Percentiles rank a stretch among this genome's conserved stretches.
Evolutionary conservation across 2,888 invertebrate species (phyloP).

Genomic region (Eupithecia abbreviata): DNA sequence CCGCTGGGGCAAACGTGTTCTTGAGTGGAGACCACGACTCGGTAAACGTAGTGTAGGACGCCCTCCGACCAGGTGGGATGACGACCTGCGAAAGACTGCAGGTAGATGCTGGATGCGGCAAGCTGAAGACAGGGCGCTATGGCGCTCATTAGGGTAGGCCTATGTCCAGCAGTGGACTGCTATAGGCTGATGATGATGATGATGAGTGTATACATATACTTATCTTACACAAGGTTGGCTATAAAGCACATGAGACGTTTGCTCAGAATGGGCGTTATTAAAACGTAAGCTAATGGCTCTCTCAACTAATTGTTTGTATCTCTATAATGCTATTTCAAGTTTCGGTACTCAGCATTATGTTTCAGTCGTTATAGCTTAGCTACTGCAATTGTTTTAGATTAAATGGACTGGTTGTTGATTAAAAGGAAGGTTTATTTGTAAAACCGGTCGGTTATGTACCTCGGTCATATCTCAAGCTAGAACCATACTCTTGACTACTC

Average conservation of each 20-base stretch:
- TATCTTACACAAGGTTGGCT: not conserved
- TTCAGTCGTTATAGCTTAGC: conserved; percentile 23
- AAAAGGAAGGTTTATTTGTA: not conserved
- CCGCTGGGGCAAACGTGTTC: too few relatives aligned
- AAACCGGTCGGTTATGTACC: not conserved
- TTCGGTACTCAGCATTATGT: conserved; percentile 17
- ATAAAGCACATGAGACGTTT: conserved; percentile 8
- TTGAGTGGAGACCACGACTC: too few relatives aligned
- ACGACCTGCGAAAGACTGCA: too few relatives aligned
- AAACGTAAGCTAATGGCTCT: conserved; percentile 28
- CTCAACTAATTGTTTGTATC: conserved; percentile 28
- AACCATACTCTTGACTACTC: too few relatives aligned
- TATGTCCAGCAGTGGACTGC: too few relatives aligned
- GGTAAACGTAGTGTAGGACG: too few relatives aligned
- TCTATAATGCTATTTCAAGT: conserved; percentile 23
- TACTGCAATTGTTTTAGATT: conserved; percentile 24
- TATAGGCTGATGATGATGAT: too few relatives aligned
- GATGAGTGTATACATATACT: too few relatives aligned
- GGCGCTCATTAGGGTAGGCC: too few relatives aligned
- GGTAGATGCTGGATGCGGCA: too few relatives aligned
- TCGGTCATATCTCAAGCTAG: not conserved
- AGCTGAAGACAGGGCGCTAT: too few relatives aligned
- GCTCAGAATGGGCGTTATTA: conserved; percentile 23
- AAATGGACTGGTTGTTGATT: conserved; percentile 9
- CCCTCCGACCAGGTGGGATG: too few relatives aligned